Base-by-base conservation (phyloP, 2,113 vertebrate genomes). In the Neopipo cinnamomea region DNA sequence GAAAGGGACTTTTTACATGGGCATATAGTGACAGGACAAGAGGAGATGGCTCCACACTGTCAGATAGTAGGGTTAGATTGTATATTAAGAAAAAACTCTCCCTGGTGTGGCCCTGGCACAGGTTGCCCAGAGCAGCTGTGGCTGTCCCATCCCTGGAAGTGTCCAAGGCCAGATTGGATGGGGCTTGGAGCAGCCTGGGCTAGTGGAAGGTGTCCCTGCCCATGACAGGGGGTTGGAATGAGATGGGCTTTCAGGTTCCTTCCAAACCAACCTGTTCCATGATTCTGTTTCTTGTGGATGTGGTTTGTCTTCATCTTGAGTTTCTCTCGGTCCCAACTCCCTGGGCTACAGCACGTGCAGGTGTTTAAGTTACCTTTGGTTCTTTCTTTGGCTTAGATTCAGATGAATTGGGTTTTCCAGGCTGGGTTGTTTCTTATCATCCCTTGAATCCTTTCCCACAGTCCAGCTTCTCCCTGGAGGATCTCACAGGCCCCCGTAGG, bases 401-500 rank as follows among this genome's bases (percentile, higher is more conserved):
- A n/a, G 30, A 24, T 35, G 11, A 7, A 2, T 37, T 0, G 2
- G 10, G 5, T 72, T 88, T 88, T 67, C 75, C 75, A 63, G 39
- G 42, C 50, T 85, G 61, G 55, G 30, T 82, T 13, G 0, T 42
- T 70, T 30, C 33, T 53, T 74, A 46, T 23, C 11, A 0, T 35
- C 55, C 47, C 31, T 71, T 56, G n/a, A 65, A 18, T 39, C 53
- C 42, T 56, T 73, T 70, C 55, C 59, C 49, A 18, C 39, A 67
- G 33, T 24, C 25, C 47, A 72, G 1, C 55, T 39, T 31, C 68
- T 73, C 3, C 3, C 58, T 44, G 46, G 41, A 47, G 41, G 41
- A 66, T 59, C 65, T 81, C 41, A 4, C 2, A 1, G 24, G 23
- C 31, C 50, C 56, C 0, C 0, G 12, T 22, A 75, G 19, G 22